Conservation (phyloP, 2,888 invertebrate species). For the Willowsia nigromaculata region DNA sequence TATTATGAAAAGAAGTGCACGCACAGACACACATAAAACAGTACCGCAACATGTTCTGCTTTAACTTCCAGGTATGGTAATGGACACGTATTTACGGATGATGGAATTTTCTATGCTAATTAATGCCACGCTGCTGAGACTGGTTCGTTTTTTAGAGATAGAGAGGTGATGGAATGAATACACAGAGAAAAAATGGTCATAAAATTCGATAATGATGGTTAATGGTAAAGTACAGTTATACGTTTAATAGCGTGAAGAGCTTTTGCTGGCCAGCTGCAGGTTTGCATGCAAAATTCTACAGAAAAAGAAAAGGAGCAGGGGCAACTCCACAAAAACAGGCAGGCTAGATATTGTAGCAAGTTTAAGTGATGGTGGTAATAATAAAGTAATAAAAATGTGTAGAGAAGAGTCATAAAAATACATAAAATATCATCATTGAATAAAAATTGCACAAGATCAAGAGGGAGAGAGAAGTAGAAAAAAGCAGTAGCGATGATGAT, state of each 20-base stretch:
- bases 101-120: conserved; percentile 6
- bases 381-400: conserved; percentile 12
- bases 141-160: not conserved
- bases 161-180: not conserved
- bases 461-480: not conserved
- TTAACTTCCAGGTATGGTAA: conserved; percentile 27
- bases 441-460: not conserved
- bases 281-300: not conserved
- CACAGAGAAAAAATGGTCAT: not conserved
- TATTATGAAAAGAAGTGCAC: not conserved
- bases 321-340: not conserved
- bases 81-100: not conserved
- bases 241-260: not conserved
- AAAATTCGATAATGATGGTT: not conserved
- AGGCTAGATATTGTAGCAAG: not conserved
- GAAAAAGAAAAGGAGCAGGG: not conserved
- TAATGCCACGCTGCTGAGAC: not conserved
- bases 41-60: not conserved
- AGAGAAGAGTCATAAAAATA: conserved; percentile 1
- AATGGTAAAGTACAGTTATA: not conserved
- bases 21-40: not conserved
- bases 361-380: not conserved
- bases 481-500: not conserved
- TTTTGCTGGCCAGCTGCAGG: not conserved
- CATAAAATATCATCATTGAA: not conserved